Percentiles rank a stretch among this genome's conserved stretches.
These are phyloP conservation scores for Corapipo altera DNA, from an alignment of 2,113 vertebrate genomes.

Conservation along the genomic window DNA sequence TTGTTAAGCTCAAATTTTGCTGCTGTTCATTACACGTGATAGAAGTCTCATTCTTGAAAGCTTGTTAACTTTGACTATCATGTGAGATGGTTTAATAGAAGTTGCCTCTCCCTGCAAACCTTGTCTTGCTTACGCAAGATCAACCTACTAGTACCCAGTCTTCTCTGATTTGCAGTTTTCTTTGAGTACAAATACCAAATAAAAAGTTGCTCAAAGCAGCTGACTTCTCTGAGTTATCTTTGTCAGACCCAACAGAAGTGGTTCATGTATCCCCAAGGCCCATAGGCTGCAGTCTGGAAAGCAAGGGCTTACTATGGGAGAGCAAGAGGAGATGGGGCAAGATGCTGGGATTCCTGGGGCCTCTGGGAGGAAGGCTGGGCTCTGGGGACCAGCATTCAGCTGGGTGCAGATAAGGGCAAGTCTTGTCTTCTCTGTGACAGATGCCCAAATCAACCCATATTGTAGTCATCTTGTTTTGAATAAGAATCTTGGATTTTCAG, in stretches of 20 bases:
- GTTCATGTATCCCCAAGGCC: not conserved
- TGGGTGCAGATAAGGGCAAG: not conserved
- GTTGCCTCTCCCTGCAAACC: not conserved
- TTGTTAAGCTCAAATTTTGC: not conserved
- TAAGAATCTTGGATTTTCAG: not conserved
- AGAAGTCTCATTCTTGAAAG: not conserved
- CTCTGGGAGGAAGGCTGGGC: not conserved
- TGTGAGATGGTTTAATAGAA: not conserved
- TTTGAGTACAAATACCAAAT: not conserved
- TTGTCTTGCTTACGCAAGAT: not conserved
- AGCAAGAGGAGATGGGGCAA: not conserved
- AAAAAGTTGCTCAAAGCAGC: not conserved
- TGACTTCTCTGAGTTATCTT: not conserved
- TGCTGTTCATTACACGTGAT: not conserved
- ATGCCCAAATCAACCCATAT: not conserved
- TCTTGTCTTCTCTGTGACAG: not conserved
- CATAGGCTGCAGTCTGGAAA: not conserved
- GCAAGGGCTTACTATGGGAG: accelerated
- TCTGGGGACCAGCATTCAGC: not conserved
- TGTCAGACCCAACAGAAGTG: not conserved
- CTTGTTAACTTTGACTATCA: not conserved
- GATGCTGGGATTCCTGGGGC: not conserved
- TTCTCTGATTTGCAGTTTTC: not conserved
- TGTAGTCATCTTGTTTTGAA: not conserved
- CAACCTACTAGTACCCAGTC: not conserved